Base-by-base conservation (phyloP, 2,888 invertebrate species). In the Sinodicranocentrus sp. region DNA sequence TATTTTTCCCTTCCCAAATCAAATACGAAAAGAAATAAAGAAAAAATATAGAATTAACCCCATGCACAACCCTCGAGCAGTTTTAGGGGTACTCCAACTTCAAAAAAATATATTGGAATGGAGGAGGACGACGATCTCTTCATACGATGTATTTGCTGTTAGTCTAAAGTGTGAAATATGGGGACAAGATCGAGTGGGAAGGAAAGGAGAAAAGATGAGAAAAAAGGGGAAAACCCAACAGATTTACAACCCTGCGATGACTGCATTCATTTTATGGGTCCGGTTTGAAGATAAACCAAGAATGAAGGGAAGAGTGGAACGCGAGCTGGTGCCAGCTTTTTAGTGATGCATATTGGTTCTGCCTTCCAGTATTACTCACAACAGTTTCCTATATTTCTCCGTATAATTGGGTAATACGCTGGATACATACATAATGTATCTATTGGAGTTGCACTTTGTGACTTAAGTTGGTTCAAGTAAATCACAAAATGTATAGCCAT, bases 111-210 rank as follows among this genome's bases (percentile, higher is more conserved):
- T 21, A 43, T 67, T 21, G 21, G 63, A 39, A 63, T n/a, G 19
- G 21, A 52, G 13, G 43, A 67, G 21, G 28, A 39, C 25, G 67
- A 52, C 54, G 17, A 28, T 23, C 33, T 19, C 57, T 48, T 48
- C 21, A 57, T 63, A 39, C 33, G 63, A 59, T 77, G 21, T 54
- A 5, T 48, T 65, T 73, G 44, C 48, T 82, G 63, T 71, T 70
- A 80, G 71, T 63, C 10, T 67, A 80, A 84, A 86, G 84, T 86
- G 86, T 86, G 85, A 86, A 86, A 86, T 86, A 87, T 87, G 86
- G 78, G 70, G 78, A 70, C 78, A 78, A 71, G 71, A 78, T 71
- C 63, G 78, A 78, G 73, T 83, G 76, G 83, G 82, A 72, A 61
- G 68, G 80, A 44, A 78, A 21, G 63, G 76, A 76, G 78, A 85